These are phyloP conservation scores for Menidia beryllina DNA, from an alignment of 2,113 vertebrate genomes.

Conservation along the genomic window DNA sequence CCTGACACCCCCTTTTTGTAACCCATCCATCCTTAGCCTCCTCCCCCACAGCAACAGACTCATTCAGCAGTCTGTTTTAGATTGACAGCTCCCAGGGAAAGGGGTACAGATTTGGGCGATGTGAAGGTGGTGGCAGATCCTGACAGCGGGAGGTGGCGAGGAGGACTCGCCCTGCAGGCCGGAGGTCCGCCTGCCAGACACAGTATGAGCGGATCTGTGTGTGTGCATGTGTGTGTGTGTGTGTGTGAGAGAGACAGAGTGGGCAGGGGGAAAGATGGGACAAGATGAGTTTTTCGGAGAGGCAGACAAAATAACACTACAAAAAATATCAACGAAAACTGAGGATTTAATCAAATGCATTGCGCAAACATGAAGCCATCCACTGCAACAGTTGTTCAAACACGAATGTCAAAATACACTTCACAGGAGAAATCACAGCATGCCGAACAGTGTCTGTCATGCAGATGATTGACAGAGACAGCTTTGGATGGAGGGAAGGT, in stretches of 20 bases:
- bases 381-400: neutral
- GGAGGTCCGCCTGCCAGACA: constrained; percentile 67
- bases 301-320: neutral
- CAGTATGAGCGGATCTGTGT: constrained; percentile 56
- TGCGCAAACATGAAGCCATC: neutral
- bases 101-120: constrained; percentile 41
- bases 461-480: constrained; percentile 16
- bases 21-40: constrained; percentile 31
- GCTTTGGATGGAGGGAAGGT: constrained; percentile 36
- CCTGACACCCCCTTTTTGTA: constrained; percentile 38
- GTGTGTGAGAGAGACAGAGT: too few relatives aligned
- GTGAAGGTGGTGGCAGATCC: constrained; percentile 58
- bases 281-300: neutral
- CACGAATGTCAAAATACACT: neutral
- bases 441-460: constrained; percentile 3
- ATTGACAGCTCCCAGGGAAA: constrained; percentile 67
- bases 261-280: neutral
- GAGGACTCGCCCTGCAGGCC: constrained; percentile 58
- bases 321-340: neutral
- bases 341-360: neutral
- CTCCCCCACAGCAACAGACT: constrained; percentile 10
- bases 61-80: constrained; percentile 49
- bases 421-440: neutral
- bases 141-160: constrained; percentile 41
- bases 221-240: too few relatives aligned